Base-by-base conservation (phyloP, 2,888 invertebrate species). In the Drosophila colorata region DNA sequence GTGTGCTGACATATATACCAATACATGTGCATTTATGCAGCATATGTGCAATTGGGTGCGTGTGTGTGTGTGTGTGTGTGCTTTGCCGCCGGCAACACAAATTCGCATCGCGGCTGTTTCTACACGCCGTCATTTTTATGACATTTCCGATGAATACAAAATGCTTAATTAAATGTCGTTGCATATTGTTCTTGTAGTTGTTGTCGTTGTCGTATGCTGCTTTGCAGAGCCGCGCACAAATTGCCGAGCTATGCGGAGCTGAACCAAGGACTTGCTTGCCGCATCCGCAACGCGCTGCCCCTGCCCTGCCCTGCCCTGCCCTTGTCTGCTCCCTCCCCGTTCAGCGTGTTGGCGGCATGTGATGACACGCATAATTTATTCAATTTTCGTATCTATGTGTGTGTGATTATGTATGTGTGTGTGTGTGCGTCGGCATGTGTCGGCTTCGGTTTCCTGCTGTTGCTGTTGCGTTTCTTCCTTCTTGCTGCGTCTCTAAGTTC, bases 131-230 rank as follows among this genome's bases (percentile, higher is more conserved):
- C 74, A 78, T 86, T 84, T 83, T 87, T 84, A 90, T 85, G 89
- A 77, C 78, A 79, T 88, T 89, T 87, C 80, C 90, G 88, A 88
- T 90, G 90, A 91, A 90, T 90, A 90, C 82, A 90, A 90, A 89
- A 91, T 90, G 90, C 80, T 90, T 91, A 90, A 90, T 90, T 90
- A 90, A 90, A 90, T 84, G 87, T 71, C 78, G 65, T 73, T 78
- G 75, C 73, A 70, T 65, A 78, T 47, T 44, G 61, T 57, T 43
- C 61, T 56, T 69, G 74, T 16, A 48, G 53, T 16, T 63, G 68
- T 25, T 60, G 65, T 46, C 65, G 72, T 37, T 52, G 56, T 16
- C 23, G 53, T 18, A 55, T 52, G 56, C 31, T 52, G 76, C 52
- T 64, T 40, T 58, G 58, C 49, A 67, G 59, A 49, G 59, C 43